Conservation (phyloP, 2,888 invertebrate genomes). For the Xylocampa areola region DNA sequence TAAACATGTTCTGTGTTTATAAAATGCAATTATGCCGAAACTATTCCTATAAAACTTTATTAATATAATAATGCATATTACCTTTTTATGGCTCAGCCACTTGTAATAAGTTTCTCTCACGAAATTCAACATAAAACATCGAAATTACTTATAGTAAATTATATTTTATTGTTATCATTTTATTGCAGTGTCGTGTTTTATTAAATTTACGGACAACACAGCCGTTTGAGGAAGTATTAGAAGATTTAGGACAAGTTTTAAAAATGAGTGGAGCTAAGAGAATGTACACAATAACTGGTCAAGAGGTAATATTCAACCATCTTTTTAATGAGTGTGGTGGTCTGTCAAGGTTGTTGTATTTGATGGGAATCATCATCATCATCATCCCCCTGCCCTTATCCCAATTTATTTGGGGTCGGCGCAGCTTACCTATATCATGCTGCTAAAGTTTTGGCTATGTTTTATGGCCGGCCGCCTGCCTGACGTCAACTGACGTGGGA, state of each 20-base stretch:
- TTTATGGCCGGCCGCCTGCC: too few species aligned
- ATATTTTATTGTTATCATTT: too few species aligned
- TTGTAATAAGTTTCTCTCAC: too few species aligned
- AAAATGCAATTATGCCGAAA: background rate
- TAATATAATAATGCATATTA: background rate
- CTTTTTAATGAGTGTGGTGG: background rate
- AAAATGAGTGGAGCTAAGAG: slow-evolving; percentile 97
- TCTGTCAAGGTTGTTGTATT: too few species aligned
- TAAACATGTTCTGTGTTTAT: background rate
- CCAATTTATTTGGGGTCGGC: too few species aligned
- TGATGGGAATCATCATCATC: too few species aligned
- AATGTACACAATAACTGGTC: slow-evolving; percentile 97
- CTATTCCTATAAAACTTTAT: too few species aligned
- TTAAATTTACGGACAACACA: slow-evolving; percentile 97
- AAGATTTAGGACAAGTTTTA: slow-evolving; percentile 97
- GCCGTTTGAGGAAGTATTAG: slow-evolving; percentile 97
- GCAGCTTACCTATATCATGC: too few species aligned
- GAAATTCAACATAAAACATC: background rate
- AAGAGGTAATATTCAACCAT: slow-evolving; percentile 91
- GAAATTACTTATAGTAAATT: background rate
- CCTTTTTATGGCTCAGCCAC: too few species aligned
- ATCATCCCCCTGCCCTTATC: too few species aligned
- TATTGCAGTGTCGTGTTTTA: slow-evolving; percentile 94
- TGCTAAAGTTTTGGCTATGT: too few species aligned
- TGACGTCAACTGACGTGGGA: too few species aligned